These are phyloP conservation scores for Sciurus carolinensis DNA, from an alignment of 2,797 vertebrate genomes.

Conservation along the genomic window DNA sequence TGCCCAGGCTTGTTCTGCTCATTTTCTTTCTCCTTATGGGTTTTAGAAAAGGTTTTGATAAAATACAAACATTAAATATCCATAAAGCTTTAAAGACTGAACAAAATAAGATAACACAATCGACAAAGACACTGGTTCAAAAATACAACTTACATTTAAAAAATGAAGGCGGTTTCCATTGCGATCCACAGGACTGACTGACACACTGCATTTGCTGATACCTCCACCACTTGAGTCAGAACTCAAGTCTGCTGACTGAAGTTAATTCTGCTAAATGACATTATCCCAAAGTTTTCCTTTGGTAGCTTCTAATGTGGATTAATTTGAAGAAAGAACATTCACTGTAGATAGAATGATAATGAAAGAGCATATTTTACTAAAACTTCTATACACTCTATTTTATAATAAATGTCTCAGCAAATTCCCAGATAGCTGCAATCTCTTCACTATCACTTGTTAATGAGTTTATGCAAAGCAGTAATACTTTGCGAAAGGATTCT, in stretches of 20 bases:
- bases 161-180: neutral
- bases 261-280: constrained; percentile 47
- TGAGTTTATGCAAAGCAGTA: constrained; percentile 55
- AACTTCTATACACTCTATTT: constrained; percentile 47
- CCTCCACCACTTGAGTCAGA: neutral
- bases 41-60: constrained; percentile 13
- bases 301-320: constrained; percentile 63
- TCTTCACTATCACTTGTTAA: constrained; percentile 60
- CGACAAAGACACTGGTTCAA: neutral
- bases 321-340: constrained; percentile 66
- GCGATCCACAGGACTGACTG: neutral
- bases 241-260: constrained; percentile 13
- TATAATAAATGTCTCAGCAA: constrained; percentile 60
- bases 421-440: neutral
- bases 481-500: constrained; percentile 55
- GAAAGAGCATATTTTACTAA: constrained; percentile 55
- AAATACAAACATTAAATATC: neutral
- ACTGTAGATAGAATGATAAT: neutral
- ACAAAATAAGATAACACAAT: constrained; percentile 2
- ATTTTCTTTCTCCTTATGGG: constrained; percentile 45
- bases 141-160: neutral
- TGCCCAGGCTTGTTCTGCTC: neutral
- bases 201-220: neutral
- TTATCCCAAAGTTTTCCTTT: constrained; percentile 31
- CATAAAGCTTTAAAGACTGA: constrained; percentile 54